A percentile compares a stretch with the other conserved stretches of the same genome.
Conservation (phyloP, 2,113 vertebrate species). For the Panthera leo region DNA sequence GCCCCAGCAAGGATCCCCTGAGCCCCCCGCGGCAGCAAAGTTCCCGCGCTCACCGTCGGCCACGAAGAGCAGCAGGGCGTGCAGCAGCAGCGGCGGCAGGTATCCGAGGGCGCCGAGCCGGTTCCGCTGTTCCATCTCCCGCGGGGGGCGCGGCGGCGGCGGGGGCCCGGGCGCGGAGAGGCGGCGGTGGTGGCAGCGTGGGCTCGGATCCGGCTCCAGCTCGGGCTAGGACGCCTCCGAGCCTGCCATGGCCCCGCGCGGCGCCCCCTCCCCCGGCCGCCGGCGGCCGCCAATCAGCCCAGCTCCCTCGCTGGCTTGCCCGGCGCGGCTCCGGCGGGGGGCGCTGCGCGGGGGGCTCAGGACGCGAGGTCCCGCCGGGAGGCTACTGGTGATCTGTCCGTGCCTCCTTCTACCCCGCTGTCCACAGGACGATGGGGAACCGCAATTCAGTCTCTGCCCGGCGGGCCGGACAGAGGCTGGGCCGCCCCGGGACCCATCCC, state of each 20-base stretch:
- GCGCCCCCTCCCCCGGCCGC: constrained; percentile 68
- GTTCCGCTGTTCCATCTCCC: constrained; percentile 92
- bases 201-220: constrained; percentile 54
- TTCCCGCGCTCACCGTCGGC: constrained; percentile 90
- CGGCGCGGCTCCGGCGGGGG: constrained; percentile 61
- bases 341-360: constrained; percentile 31
- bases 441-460: constrained; percentile 78
- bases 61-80: constrained; percentile 87
- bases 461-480: constrained; percentile 66
- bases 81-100: constrained; percentile 89
- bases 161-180: constrained; percentile 73
- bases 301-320: constrained; percentile 73
- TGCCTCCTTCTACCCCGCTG: neutral
- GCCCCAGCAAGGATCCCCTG: neutral
- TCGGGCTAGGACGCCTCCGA: constrained; percentile 66
- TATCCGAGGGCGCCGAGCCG: constrained; percentile 88
- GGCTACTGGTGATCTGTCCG: neutral
- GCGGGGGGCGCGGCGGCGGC: constrained; percentile 80
- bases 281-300: constrained; percentile 73
- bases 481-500: constrained; percentile 87
- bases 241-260: constrained; percentile 70
- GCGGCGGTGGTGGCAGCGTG: constrained; percentile 69
- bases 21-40: constrained; percentile 60
- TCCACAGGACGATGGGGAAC: neutral
- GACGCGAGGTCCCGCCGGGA: constrained; percentile 29